These are phyloP conservation scores for Thereva nobilitata DNA, from an alignment of 2,888 invertebrate species.

Conservation along the genomic window DNA sequence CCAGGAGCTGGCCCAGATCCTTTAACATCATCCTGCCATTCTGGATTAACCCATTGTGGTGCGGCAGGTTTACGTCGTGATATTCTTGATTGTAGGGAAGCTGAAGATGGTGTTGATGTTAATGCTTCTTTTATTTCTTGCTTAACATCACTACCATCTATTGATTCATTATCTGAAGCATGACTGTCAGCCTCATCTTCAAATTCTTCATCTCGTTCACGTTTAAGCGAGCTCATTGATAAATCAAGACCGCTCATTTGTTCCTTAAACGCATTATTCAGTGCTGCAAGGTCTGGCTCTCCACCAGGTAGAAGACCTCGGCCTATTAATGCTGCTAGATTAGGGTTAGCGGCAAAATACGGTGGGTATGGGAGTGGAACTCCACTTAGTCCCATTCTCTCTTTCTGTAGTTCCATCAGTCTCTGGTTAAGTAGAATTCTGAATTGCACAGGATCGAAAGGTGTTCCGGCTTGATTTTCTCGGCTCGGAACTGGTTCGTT, in stretches of 20 bases:
- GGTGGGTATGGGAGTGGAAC: conserved; percentile 77
- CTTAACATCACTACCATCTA: conserved; percentile 46
- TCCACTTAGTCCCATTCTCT: conserved; percentile 76
- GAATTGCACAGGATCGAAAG: conserved; percentile 92
- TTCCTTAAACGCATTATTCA: conserved; percentile 70
- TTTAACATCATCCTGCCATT: conserved; percentile 76
- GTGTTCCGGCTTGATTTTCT: conserved; percentile 70
- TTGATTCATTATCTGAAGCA: conserved; percentile 51
- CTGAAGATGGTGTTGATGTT: conserved; percentile 59
- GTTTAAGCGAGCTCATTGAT: conserved; percentile 79
- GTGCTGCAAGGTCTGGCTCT: conserved; percentile 62
- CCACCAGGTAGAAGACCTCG: conserved; percentile 68
- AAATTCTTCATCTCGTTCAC: conserved; percentile 64
- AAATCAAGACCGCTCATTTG: conserved; percentile 84
- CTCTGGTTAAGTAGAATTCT: conserved; percentile 86
- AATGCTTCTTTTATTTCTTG: conserved; percentile 47
- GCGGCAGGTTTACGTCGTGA: conserved; percentile 91
- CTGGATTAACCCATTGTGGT: conserved; percentile 97
- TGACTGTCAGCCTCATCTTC: conserved; percentile 64
- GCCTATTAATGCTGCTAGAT: conserved; percentile 75
- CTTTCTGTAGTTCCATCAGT: conserved; percentile 83
- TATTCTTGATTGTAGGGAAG: conserved; percentile 58
- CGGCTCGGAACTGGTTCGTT: conserved; percentile 75
- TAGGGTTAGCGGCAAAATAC: conserved; percentile 76
- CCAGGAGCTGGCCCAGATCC: conserved; percentile 33